Evolutionary conservation across 2,797 vertebrate species (phyloP).

Genomic region (Eulemur albifrons): DNA sequence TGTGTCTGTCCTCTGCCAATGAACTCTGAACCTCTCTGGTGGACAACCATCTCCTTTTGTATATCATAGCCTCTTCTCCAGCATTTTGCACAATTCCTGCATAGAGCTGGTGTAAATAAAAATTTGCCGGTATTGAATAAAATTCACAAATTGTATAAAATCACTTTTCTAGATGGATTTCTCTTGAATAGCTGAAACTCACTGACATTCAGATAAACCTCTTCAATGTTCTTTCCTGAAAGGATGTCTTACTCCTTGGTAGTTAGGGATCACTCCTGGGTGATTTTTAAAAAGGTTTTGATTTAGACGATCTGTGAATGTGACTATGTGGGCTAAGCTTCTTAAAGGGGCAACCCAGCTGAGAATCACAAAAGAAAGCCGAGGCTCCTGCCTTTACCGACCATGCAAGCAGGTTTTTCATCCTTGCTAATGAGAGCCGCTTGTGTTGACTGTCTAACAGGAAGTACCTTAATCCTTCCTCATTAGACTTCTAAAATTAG

Average conservation of each 20-base stretch:
- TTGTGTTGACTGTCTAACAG: constrained; percentile 61
- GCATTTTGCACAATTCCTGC: not conserved
- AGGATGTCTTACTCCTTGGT: constrained; percentile 64
- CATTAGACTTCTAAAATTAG: constrained; percentile 66
- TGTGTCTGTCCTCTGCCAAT: not conserved
- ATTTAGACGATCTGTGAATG: constrained; percentile 64
- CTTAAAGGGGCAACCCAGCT: constrained; percentile 64
- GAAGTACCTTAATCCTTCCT: constrained; percentile 60
- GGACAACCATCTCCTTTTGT: not conserved
- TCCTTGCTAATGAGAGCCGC: constrained; percentile 64
- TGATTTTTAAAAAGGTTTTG: constrained; percentile 55
- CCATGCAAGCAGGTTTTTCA: constrained; percentile 15
- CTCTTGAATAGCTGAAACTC: constrained; percentile 48
- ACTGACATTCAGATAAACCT: constrained; percentile 43
- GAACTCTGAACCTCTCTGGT: not conserved
- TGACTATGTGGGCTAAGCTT: constrained; percentile 62
- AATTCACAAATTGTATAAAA: constrained; percentile 55
- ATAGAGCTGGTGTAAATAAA: not conserved
- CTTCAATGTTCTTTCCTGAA: constrained; percentile 48
- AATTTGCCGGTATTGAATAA: constrained; percentile 24
- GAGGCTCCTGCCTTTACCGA: not conserved
- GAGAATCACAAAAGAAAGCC: constrained; percentile 58
- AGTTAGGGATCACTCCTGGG: constrained; percentile 63
- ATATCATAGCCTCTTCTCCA: not conserved
- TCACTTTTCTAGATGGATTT: constrained; percentile 35